Evolutionary conservation across 1,140 invertebrate species (phyloP), one percentile per base, ranked within the genome.

Genomic region (Uloborus diversus): DNA sequence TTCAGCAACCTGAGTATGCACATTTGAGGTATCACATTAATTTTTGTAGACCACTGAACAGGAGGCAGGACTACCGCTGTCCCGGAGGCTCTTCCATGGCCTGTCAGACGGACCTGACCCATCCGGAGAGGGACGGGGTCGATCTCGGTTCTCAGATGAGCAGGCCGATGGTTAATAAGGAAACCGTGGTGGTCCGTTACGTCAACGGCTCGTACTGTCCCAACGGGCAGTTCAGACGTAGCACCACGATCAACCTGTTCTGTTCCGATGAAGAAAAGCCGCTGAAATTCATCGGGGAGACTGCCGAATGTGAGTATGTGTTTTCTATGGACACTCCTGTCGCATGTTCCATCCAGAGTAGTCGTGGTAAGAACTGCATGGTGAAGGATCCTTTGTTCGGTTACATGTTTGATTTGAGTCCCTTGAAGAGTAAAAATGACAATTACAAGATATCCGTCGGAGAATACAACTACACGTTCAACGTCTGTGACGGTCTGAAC

Each of bases 241-340:
- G 69, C 28, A 78, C 80, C 9, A 65, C 53, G 9, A 65, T 81
- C 9, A 78, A 69, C 51, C 33, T 78, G 9, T 66, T 56, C 32
- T 81, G 80, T 42, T 69, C 64, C 14, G 9, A 4, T 3, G 25
- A 51, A 20, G 25, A 59, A 65, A 56, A 56, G 17, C 27, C 61
- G 4, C 25, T 73, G 20, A 65, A 37, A 37, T 81, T 76, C 84
- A 62, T 78, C 47, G 75, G 81, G n/a, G 64, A 66, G 61, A 75
- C 68, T 17, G 33, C 57, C 65, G 84, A 82, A 23, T 87, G 86
- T 84, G 86, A 86, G 65, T 87, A 86, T 79, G 73, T 83, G 5
- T 87, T 87, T 83, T 84, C 33, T 42, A 84, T 86, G 84, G 76
- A 81, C 14, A 87, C 86, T 17, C 86, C 86, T 11, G 84, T 82